These are phyloP conservation scores for Phallusia fumigata DNA, from an alignment of 23 tunicate genomes.

Conservation along the genomic window DNA sequence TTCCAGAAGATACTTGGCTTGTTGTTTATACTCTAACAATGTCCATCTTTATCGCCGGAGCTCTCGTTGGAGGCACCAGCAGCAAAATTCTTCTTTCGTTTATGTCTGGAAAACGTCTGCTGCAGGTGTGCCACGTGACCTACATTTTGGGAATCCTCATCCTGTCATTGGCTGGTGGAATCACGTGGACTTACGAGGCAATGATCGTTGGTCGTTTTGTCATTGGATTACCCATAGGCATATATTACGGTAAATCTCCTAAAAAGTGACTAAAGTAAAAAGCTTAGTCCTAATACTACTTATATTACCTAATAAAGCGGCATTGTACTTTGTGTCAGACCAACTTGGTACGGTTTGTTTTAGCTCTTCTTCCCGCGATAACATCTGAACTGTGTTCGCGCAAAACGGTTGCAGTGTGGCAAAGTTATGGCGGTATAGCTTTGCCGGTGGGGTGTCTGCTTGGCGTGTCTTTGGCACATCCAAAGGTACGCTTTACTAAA, in stretches of 20 bases:
- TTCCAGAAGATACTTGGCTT: conserved; percentile 40
- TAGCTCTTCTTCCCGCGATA: not conserved
- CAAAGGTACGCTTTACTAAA: not conserved
- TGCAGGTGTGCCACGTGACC: conserved; percentile 26
- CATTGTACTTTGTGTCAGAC: no score
- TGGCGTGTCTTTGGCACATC: not conserved
- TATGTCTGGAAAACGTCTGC: conserved; percentile 16
- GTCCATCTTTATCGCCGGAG: conserved; percentile 28
- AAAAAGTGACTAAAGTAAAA: no score
- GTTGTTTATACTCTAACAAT: conserved; percentile 28
- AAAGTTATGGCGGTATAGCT: conserved; percentile 3
- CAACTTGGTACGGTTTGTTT: no score
- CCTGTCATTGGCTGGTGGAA: conserved; percentile 37
- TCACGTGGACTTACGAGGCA: conserved; percentile 50
- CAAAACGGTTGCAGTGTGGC: not conserved
- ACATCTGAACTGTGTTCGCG: not conserved
- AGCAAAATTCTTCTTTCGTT: not conserved
- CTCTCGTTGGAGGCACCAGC: conserved; percentile 19
- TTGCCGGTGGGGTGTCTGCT: not conserved
- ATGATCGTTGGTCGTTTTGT: conserved; percentile 53
- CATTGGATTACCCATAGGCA: conserved; percentile 30
- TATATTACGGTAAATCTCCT: conserved; percentile 29
- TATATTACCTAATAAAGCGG: no score
- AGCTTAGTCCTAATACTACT: no score
- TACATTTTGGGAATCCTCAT: conserved; percentile 35